Evolutionary conservation across 2,888 invertebrate genomes (phyloP), one percentile per base, ranked within the genome.

Genomic region (Agonopterix subpropinquella): DNA sequence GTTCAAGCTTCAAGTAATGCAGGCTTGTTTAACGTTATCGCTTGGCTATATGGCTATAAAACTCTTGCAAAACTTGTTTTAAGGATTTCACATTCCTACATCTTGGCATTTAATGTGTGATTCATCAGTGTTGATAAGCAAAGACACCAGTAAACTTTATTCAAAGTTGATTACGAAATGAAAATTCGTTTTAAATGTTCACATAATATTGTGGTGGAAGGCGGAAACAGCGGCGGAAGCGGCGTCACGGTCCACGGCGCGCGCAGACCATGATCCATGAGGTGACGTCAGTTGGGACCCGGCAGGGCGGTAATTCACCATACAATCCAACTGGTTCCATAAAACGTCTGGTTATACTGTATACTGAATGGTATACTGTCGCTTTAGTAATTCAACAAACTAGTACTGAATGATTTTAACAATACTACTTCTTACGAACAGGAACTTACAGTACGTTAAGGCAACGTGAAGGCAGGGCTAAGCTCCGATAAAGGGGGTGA

Each of bases 161-260:
- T 44, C 11, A 39, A 43, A 43, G 35, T 11, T 11, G 43, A 45
- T 49, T 70, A 74, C 71, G 65, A 74, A 77, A 76, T 74, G 63
- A 64, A 75, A 77, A 73, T 70, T 67, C 66, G 65, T 77, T 76
- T 77, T 64, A 77, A 73, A 73, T 73, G 77, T 72, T 76, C 77
- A 80, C 73, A 82, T 77, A 77, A 76, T 78, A 73, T 73, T 67
- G 76, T 68, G 70, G 76, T 76, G 69, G 80, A 78, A 78, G 84
- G 80, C 86, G 87, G 87, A 88, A 86, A 76, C 70, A 65, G 60
- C 72, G 65, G 69, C 86, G 87, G 87, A 87, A 86, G 73, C 79
- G 72, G 76, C 76, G 83, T 83, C 81, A 83, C 67, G 85, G 82
- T 81, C 78, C 70, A 70, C 61, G 64, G 72, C 65, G 70, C 76